Base-by-base conservation (phyloP, 92 coral and sea anemone species). In the Muricea muricata region DNA sequence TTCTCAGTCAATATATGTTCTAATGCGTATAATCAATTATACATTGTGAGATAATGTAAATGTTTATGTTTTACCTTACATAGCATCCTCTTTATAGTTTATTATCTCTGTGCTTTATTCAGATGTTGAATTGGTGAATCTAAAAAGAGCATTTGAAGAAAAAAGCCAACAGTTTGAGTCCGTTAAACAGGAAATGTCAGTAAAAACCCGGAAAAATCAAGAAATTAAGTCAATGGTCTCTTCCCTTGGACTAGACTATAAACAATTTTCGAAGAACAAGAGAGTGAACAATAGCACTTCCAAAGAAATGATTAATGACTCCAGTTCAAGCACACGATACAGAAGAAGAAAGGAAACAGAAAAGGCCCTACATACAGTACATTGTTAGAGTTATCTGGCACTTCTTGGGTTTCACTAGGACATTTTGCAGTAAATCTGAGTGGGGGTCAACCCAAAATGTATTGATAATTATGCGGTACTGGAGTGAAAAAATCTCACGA, bases 231-330 rank as follows among this genome's bases (percentile, higher is more conserved):
- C 79, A 57, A 70, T 88, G 89, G 55, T 88, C 54, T 75, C 88
- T 66, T 73, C 84, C 54, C 88, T 88, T 60, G 91, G 91, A 31
- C 84, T 88, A 46, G 91, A 84, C 48, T 60, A 56, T 85, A 88
- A 69, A 83, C 91, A 83, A 50, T 88, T 83, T 77, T 84, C 91
- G n/a, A 75, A 88, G 70, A 58, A 84, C 50, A 88, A 81, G 54
- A 76, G 88, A 81, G 45, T 48, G 90, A 86, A 65, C 30, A 86
- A 86, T 87, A 86, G 90, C 71, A 86, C 90, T 69, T 80, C 87
- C 15, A 77, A 14, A 54, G 14, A 39, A 7, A 84, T 84, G 88
- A 40, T 75, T 73, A 84, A 34, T 63, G 89, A 85, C 75, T 70
- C 90, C 31, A 69, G 68, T 56, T 65, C 75, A 41, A 65, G 80